Base-by-base conservation (phyloP, 2,888 invertebrate genomes). In the Agriotes lineatus region DNA sequence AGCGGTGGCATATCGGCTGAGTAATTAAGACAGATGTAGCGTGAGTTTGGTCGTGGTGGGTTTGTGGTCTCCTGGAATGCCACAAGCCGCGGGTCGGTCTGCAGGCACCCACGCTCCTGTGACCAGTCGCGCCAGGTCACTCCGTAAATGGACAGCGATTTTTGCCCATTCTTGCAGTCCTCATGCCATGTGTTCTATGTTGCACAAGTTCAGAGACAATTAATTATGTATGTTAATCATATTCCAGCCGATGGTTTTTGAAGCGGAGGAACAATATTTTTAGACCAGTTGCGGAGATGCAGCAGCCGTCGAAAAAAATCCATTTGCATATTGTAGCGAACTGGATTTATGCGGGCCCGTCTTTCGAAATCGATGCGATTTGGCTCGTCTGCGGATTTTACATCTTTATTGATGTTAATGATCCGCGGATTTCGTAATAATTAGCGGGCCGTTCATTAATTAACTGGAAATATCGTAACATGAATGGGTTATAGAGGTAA, bases 61-160 rank as follows among this genome's bases (percentile, higher is more conserved):
- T n/a, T 35, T 52, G 61, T 33, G 52, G 52, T 56, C 52, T 61
- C 50, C n/a, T 35, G 44, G 67, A 67, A 67, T 67, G 61, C 54
- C 14, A 67, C 48, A 25, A 37, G 44, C 48, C 48, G 59, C 48
- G 35, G 45, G 44, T 56, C 48, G 59, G 54, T 56, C 54, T 44
- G 64, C 30, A 67, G 56, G 60, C 67, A 61, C 67, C 67, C 44
- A 67, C 67, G 61, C 54, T 61, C 37, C 39, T 39, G 56, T 61
- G 67, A 67, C 61, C 67, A 61, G 67, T 67, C 61, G 44, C 61
- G 67, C 67, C 60, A 50, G 56, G 45, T 54, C 61, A 61, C 14
- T 45, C 61, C 67, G 52, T 67, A 67, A 61, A 67, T 44, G 67
- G 67, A 58, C 18, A 54, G 19, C 54, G 18, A 35, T 67, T 67